Evolutionary conservation across 2,113 vertebrate genomes (phyloP).

Genomic region (Ciconia stormi): DNA sequence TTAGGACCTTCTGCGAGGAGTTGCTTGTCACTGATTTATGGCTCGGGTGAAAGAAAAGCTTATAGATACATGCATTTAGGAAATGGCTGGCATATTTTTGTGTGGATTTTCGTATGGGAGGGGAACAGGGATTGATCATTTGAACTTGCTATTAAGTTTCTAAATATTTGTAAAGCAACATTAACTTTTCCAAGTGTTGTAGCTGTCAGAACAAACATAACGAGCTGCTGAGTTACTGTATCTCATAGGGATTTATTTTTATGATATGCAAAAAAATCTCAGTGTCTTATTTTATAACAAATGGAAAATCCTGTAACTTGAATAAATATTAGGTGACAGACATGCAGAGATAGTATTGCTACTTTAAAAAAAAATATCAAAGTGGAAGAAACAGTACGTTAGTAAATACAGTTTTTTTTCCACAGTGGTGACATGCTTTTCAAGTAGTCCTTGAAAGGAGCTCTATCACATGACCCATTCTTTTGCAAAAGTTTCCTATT

Average conservation of each 20-base stretch:
- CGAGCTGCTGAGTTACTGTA: background rate
- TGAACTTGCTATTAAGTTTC: background rate
- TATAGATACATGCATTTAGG: background rate
- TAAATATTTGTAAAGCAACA: background rate
- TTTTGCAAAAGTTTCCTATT: background rate
- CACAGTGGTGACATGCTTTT: background rate
- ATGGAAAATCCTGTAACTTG: background rate
- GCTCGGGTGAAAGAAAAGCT: background rate
- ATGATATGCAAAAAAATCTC: background rate
- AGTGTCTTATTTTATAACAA: background rate
- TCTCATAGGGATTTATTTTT: background rate
- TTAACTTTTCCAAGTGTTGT: background rate
- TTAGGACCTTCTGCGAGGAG: background rate
- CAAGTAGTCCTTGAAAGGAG: constrained; percentile 4
- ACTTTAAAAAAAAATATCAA: background rate
- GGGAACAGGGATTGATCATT: background rate
- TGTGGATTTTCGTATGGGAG: background rate
- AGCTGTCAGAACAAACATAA: fast-evolving
- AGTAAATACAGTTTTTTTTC: background rate
- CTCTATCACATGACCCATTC: background rate
- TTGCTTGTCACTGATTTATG: background rate
- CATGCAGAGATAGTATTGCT: background rate
- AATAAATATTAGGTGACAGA: background rate
- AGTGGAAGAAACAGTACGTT: background rate
- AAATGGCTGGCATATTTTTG: background rate